Base-by-base conservation (phyloP, 2,797 vertebrate species). In the Crax fasciolata region DNA sequence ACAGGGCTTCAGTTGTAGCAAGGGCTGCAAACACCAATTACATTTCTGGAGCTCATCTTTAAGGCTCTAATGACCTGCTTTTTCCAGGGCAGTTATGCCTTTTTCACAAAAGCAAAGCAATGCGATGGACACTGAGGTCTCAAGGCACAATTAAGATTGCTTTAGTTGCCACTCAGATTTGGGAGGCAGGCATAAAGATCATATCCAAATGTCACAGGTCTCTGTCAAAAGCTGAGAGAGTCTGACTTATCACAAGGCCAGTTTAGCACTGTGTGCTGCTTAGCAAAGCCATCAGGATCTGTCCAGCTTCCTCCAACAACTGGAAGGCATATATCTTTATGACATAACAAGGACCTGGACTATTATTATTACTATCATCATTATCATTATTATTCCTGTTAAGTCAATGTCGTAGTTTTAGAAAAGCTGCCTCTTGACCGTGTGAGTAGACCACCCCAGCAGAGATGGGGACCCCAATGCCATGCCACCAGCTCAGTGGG, bases 21-120 rank as follows among this genome's bases (percentile, higher is more conserved):
- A 82, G 61, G 74, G 61, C 25, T 84, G 67, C 52, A 92, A 90
- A 57, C n/a, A 49, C 8, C 9, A 38, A 43, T 54, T 90, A 16
- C 49, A 84, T 77, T 74, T 65, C 43, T 43, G 54, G 54, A 84
- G 66, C 39, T 90, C 6, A 4, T 86, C n/a, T 84, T 75, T 61
- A 83, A 63, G 41, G 59, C 41, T 65, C 63, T 46, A 28, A 52
- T 65, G 63, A 67, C n/a, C 63, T 57, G 30, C 4, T 87, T 65
- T 72, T 81, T 58, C 20, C 63, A 58, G n/a, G 81, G 24, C 16
- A 39, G 5, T 82, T 59, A 27, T 7, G 17, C 11, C 71, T 77
- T 82, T 86, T 66, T 30, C 35, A 67, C 1, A 4, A 74, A 78
- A 93, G 18, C 41, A 72, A 90, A 84, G 18, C 44, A 63, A 6